Conservation (phyloP, 2,888 invertebrate genomes). For the Pterostichus niger region DNA sequence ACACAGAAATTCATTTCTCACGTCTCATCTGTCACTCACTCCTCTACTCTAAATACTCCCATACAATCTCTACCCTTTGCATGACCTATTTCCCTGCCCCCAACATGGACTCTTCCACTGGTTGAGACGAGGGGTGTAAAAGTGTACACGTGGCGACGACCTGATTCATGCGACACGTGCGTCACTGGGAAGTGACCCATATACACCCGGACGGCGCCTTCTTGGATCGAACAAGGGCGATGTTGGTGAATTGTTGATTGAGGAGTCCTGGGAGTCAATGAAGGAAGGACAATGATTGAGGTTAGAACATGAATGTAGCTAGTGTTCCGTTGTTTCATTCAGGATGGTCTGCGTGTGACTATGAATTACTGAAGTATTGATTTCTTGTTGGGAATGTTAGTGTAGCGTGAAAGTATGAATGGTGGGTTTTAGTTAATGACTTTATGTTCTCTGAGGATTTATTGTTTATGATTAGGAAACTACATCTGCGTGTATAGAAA, state of each 20-base stretch:
- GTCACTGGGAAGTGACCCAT: slow-evolving; percentile 4
- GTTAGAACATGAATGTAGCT: slow-evolving; percentile 12
- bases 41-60: background rate
- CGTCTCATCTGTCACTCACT: background rate
- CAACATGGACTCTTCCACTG: background rate
- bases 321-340: background rate
- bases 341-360: background rate
- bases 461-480: background rate
- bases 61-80: slow-evolving; percentile 16
- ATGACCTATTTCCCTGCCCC: slow-evolving; percentile 14
- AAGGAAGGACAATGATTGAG: background rate
- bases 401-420: background rate
- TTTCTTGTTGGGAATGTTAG: slow-evolving; percentile 20
- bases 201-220: background rate
- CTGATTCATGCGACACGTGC: slow-evolving; percentile 6
- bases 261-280: background rate
- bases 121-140: background rate
- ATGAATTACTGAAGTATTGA: slow-evolving; percentile 14
- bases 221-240: background rate
- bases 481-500: too few relatives aligned
- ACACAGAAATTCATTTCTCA: background rate
- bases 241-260: background rate
- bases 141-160: slow-evolving; percentile 11
- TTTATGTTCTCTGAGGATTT: background rate
- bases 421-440: background rate